Conservation (phyloP, 2,797 vertebrate species). For the Pampus argenteus region DNA sequence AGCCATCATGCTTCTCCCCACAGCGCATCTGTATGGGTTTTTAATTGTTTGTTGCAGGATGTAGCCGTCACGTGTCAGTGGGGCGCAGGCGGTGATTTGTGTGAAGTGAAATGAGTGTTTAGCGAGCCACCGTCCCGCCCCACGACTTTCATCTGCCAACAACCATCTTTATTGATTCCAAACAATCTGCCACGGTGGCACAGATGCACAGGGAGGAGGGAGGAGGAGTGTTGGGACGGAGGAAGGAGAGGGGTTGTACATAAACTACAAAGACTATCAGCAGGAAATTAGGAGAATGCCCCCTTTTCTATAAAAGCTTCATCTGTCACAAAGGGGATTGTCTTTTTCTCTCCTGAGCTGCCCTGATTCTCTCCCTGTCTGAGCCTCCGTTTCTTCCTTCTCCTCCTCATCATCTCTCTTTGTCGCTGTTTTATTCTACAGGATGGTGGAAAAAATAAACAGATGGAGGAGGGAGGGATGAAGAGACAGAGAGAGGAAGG, state of each 20-base stretch:
- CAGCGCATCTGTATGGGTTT: conserved; percentile 71
- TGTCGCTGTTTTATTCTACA: conserved; percentile 57
- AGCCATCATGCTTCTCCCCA: conserved; percentile 32
- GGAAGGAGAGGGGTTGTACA: conserved; percentile 15
- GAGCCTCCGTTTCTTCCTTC: conserved; percentile 43
- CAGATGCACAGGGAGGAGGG: conserved; percentile 42
- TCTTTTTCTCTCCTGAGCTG: conserved; percentile 56
- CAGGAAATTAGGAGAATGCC: conserved; percentile 67
- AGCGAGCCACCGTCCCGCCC: conserved; percentile 66
- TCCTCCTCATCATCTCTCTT: conserved; percentile 29
- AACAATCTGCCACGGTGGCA: conserved; percentile 65
- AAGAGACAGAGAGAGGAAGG: conserved; percentile 66
- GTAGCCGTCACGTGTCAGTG: conserved; percentile 58
- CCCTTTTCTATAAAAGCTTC: conserved; percentile 61
- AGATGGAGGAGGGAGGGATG: conserved; percentile 74
- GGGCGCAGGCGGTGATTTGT: conserved; percentile 68
- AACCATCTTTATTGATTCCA: conserved; percentile 79
- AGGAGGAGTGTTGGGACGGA: conserved; percentile 33
- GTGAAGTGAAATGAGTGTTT: conserved; percentile 74
- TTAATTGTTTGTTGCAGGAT: conserved; percentile 72
- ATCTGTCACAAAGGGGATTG: conserved; percentile 66
- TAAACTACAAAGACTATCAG: conserved; percentile 71
- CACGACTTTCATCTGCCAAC: conserved; percentile 75
- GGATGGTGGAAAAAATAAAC: conserved; percentile 75
- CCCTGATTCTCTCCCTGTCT: conserved; percentile 69